Evolutionary conservation across 2,888 invertebrate genomes (phyloP).

Genomic region (Ophion slaviceki): DNA sequence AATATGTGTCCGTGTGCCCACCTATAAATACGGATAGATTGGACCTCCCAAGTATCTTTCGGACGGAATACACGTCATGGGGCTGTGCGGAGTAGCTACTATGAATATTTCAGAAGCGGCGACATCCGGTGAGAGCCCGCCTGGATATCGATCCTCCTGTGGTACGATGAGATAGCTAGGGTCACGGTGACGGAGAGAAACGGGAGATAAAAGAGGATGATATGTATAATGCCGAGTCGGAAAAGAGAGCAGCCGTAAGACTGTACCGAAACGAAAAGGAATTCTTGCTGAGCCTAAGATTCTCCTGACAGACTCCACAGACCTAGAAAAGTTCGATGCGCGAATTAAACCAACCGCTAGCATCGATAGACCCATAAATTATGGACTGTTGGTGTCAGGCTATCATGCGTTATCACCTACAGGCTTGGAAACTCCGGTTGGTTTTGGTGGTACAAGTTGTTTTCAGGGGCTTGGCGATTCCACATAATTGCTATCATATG

Average conservation of each 20-base stretch:
- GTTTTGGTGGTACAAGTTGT: too few relatives aligned
- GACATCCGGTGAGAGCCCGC: slow-evolving; percentile 51
- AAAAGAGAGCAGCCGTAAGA: not conserved
- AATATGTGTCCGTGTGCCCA: not conserved
- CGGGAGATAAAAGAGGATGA: not conserved
- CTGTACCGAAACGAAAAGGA: not conserved
- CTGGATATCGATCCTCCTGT: slow-evolving; percentile 58
- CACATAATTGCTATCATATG: too few relatives aligned
- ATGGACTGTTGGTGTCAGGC: too few relatives aligned
- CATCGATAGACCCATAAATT: too few relatives aligned
- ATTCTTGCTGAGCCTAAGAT: not conserved
- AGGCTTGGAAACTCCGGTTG: too few relatives aligned
- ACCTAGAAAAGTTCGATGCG: not conserved
- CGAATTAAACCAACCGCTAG: not conserved
- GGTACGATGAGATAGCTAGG: slow-evolving; percentile 48
- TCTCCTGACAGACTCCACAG: too few relatives aligned
- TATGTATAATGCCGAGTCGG: not conserved
- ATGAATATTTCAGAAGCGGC: slow-evolving; percentile 60
- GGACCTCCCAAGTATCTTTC: not conserved
- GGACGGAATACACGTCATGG: not conserved
- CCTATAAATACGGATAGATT: not conserved
- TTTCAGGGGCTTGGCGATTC: too few relatives aligned
- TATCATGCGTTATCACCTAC: too few relatives aligned
- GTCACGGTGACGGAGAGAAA: slow-evolving; percentile 3
- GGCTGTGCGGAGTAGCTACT: not conserved